Conservation (phyloP, 2,113 vertebrate genomes). For the Ageneiosus marmoratus region DNA sequence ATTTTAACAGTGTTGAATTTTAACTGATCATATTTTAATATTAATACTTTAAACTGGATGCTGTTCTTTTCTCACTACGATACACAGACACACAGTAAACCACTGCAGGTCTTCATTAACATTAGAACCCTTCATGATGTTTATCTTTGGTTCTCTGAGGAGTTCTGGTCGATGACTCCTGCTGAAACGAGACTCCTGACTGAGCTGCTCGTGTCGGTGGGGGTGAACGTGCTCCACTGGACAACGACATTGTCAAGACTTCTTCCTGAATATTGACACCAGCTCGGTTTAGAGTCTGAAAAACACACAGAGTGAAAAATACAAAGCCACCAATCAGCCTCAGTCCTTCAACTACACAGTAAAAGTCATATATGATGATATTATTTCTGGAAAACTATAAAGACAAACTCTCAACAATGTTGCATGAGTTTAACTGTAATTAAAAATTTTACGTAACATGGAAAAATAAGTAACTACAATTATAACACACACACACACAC, state of each 20-base stretch:
- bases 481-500: too few relatives aligned
- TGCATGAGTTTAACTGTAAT: too few relatives aligned
- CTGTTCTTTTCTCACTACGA: not conserved
- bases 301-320: not conserved
- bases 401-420: too few relatives aligned
- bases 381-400: too few relatives aligned
- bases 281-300: not conserved
- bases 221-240: slow-evolving; percentile 10
- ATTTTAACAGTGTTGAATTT: too few relatives aligned
- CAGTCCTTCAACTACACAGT: not conserved
- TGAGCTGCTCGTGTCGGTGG: slow-evolving; percentile 5
- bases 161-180: slow-evolving; percentile 34
- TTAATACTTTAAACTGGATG: too few relatives aligned
- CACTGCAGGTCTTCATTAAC: not conserved
- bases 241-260: slow-evolving; percentile 10
- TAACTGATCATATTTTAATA: too few relatives aligned
- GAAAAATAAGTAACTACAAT: too few relatives aligned
- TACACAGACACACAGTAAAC: not conserved
- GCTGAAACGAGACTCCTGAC: slow-evolving; percentile 13
- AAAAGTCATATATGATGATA: not conserved
- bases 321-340: not conserved
- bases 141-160: not conserved
- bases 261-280: slow-evolving; percentile 22
- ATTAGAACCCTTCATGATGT: not conserved
- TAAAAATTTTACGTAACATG: too few relatives aligned